Evolutionary conservation across 2,888 invertebrate species (phyloP), one percentile per base, ranked within the genome.

Genomic region (Heliconius aoede): DNA sequence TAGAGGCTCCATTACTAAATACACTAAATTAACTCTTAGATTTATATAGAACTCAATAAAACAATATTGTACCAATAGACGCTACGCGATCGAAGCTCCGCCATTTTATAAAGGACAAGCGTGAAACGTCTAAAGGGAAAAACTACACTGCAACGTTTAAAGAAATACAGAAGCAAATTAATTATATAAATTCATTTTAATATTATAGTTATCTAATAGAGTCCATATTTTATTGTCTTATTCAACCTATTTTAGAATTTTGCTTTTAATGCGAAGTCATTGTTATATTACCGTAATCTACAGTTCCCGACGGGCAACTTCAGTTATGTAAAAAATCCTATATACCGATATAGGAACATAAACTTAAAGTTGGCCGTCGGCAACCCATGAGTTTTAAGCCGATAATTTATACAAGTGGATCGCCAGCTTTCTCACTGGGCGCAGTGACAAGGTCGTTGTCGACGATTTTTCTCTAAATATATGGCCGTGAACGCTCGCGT

Each of bases 81-180:
- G 89, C 88, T 82, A 74, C 79, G 36, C 78, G 62, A 84, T 82
- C 83, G 81, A 83, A 80, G 80, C 73, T 86, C 86, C 88, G 91
- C 91, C 91, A 91, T 91, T 90, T 91, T 91, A 84, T 84, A 77
- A 78, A 79, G 68, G 76, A 72, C 72, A 78, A 78, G 80, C 73
- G 75, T 28, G 68, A 51, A 68, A 30, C 46, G 51, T 11, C 28
- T n/a, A 51, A 51, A 68, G 9, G 8, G 18, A n/a, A 51, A 55
- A 32, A 55, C 13, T 30, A 30, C 15, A 55, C 30, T 15, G 55
- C n/a, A 40, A 60, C n/a, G 55, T 11, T n/a, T n/a, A n/a, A 55
- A n/a, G n/a, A 55, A 55, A 55, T n/a, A n/a, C 21, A 58, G 1
- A 55, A 24, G 24, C 24, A 24, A 24, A 26, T 13, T 28, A 28